Percentiles rank a stretch among this genome's conserved stretches.
These are phyloP conservation scores for Micromys minutus DNA, from an alignment of 2,113 vertebrate genomes.

Conservation along the genomic window DNA sequence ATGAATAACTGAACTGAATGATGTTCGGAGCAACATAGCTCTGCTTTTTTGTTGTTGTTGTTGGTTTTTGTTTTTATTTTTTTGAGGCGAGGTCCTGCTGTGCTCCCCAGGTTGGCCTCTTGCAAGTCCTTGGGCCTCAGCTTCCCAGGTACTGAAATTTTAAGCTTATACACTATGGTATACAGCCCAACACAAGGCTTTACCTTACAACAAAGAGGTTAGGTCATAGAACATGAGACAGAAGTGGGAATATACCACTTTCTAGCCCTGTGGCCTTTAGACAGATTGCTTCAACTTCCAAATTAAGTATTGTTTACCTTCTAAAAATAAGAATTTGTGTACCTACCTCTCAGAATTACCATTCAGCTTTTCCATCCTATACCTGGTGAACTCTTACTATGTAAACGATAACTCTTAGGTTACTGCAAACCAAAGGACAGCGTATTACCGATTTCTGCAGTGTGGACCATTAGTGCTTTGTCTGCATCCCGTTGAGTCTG, in stretches of 20 bases:
- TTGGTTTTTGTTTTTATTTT: not conserved
- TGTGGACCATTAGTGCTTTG: not conserved
- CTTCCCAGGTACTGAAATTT: not conserved
- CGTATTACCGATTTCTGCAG: not conserved
- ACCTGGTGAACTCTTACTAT: not conserved
- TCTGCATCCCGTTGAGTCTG: not conserved
- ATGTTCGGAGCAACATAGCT: not conserved
- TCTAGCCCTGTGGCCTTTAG: not conserved
- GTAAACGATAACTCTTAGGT: not conserved
- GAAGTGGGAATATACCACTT: not conserved
- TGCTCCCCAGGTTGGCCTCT: not conserved
- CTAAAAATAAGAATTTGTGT: not conserved
- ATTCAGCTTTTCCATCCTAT: not conserved
- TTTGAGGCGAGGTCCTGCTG: not conserved
- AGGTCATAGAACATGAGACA: not conserved
- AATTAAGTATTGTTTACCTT: constrained; percentile 30
- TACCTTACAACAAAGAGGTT: not conserved
- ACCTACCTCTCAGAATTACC: not conserved
- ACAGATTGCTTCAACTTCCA: not conserved
- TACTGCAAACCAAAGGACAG: not conserved
- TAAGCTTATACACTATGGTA: not conserved
- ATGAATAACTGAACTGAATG: not conserved
- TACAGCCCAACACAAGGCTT: not conserved
- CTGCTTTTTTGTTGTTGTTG: not conserved
- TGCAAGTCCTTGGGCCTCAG: not conserved